A percentile compares a stretch with the other conserved stretches of the same genome.
Evolutionary conservation across 2,888 invertebrate species (phyloP).

Genomic region (Octonoba sinensis): DNA sequence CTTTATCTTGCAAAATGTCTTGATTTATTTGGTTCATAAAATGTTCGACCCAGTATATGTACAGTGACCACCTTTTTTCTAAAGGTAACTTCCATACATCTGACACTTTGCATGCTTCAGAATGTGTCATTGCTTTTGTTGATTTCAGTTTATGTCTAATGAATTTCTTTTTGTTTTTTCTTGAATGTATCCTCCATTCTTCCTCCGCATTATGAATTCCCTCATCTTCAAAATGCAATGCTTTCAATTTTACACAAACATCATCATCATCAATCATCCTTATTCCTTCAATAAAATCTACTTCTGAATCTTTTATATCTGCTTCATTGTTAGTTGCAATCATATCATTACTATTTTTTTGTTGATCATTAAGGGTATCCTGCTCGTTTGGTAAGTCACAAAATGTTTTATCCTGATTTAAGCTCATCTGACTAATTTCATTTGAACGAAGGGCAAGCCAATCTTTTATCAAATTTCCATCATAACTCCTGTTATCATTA

Average conservation of each 20-base stretch:
- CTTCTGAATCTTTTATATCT: conserved; percentile 7
- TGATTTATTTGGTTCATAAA: background rate
- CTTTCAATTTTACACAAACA: too few species aligned
- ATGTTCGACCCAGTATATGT: conserved; percentile 17
- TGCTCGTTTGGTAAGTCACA: background rate
- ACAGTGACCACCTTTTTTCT: conserved; percentile 24
- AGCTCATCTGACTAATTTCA: background rate
- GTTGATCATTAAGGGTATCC: background rate
- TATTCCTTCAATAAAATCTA: conserved; percentile 18
- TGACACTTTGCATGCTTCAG: background rate
- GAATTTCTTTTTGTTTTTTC: background rate
- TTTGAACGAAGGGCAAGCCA: conserved; percentile 26
- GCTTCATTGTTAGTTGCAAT: background rate
- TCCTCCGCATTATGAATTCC: background rate
- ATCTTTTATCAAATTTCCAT: conserved; percentile 32
- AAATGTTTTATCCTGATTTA: background rate
- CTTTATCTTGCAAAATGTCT: background rate
- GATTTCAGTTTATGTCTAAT: conserved; percentile 3
- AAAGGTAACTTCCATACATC: conserved; percentile 20
- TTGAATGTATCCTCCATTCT: conserved; percentile 11
- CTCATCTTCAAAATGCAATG: background rate
- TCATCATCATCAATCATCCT: conserved; percentile 20
- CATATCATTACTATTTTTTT: background rate
- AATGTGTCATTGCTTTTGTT: background rate
- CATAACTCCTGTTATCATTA: conserved; percentile 4